Evolutionary conservation across 1,140 invertebrate species (phyloP).

Genomic region (Penaeus japonicus): DNA sequence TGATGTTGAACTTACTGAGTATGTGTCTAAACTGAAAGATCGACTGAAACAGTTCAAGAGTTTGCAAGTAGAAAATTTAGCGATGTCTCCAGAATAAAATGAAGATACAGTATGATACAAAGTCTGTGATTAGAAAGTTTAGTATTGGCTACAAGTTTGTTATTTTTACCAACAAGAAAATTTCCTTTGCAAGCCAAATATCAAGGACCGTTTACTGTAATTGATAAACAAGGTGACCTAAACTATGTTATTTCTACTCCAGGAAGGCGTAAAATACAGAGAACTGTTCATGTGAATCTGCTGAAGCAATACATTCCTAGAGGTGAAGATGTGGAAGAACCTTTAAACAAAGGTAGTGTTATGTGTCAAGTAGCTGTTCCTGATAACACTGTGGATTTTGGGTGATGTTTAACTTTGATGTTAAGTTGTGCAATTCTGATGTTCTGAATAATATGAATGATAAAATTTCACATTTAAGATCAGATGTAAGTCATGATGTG

Average conservation of each 20-base stretch:
- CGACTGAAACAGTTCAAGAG: not conserved
- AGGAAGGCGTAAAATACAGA: not conserved
- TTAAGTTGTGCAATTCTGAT: not conserved
- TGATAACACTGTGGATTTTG: not conserved
- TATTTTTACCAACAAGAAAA: constrained; percentile 3
- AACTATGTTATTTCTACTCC: not conserved
- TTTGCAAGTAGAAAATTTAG: not conserved
- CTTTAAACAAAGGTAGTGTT: not conserved
- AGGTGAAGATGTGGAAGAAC: too few species aligned
- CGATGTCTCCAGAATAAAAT: not conserved
- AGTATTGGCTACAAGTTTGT: not conserved
- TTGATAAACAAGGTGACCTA: not conserved
- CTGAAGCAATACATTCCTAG: not conserved
- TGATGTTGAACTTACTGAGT: not conserved
- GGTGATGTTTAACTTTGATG: not conserved
- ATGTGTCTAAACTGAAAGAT: not conserved
- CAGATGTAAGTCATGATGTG: not conserved
- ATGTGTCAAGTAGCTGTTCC: too few species aligned
- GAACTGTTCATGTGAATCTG: too few species aligned
- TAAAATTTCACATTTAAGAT: not conserved
- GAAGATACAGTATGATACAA: not conserved
- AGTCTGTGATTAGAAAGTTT: not conserved
- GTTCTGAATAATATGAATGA: too few species aligned
- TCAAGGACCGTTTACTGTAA: not conserved
- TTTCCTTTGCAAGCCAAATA: not conserved